These are phyloP conservation scores for Phrixothrix hirtus DNA, from an alignment of 2,888 invertebrate genomes.

Conservation along the genomic window DNA sequence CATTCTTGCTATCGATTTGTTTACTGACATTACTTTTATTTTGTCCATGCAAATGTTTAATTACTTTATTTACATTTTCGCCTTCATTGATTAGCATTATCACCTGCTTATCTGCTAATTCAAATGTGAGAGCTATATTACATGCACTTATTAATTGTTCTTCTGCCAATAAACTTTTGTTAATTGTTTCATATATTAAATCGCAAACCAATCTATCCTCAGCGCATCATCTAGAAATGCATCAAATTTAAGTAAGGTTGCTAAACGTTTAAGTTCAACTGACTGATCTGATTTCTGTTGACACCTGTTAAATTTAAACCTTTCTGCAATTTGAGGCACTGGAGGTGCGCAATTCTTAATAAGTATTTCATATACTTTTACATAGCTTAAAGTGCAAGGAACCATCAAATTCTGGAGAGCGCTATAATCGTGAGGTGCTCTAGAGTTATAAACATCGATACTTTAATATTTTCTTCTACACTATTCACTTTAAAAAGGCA, in stretches of 20 bases:
- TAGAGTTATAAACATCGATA: no score
- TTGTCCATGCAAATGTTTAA: no score
- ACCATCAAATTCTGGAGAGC: not conserved
- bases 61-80: no score
- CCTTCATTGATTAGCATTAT: slow-evolving; percentile 5
- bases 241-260: slow-evolving; percentile 17
- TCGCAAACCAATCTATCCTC: slow-evolving; percentile 22
- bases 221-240: slow-evolving; percentile 21
- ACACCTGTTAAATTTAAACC: slow-evolving; percentile 7
- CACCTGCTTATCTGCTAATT: slow-evolving; percentile 12
- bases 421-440: no score
- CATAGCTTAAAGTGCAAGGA: not conserved
- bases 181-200: slow-evolving; percentile 8
- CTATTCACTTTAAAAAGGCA: no score
- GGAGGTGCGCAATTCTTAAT: not conserved
- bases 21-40: no score
- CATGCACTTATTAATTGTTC: slow-evolving; percentile 12
- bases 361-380: not conserved
- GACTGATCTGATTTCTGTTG: slow-evolving; percentile 7
- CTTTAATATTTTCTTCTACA: no score
- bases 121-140: slow-evolving; percentile 1
- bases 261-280: slow-evolving; percentile 10
- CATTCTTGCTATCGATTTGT: no score
- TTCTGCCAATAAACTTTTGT: slow-evolving; percentile 12
- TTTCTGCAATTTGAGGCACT: not conserved